phyloP scores from a whole-genome alignment of 2,113 vertebrate species.

The Anhinga anhinga region DNA sequence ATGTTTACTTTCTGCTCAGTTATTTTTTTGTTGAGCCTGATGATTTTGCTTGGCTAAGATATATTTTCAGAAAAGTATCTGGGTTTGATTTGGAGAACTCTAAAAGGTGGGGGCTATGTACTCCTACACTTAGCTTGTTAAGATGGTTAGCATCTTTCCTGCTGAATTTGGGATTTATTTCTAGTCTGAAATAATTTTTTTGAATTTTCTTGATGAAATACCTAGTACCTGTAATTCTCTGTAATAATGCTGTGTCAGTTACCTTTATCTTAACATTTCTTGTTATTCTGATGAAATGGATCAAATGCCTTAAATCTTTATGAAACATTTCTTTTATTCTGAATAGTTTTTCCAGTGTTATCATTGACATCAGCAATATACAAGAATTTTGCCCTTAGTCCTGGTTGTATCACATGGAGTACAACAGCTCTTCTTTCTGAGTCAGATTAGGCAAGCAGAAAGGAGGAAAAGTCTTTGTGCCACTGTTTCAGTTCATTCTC shows the following conservation, averaged over 20 bases:
- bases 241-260: background rate
- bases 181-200: background rate
- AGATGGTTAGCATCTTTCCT: background rate
- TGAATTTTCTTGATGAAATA: background rate
- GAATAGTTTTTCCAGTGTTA: background rate
- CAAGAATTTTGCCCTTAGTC: background rate
- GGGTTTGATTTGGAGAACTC: background rate
- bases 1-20: background rate
- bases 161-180: background rate
- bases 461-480: background rate
- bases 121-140: background rate
- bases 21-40: background rate
- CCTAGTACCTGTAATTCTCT: background rate
- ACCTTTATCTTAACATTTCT: background rate
- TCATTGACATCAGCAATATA: background rate
- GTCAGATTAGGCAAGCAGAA: background rate
- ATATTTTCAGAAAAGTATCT: background rate
- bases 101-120: background rate
- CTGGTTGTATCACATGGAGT: background rate
- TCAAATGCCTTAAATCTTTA: background rate
- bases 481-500: background rate
- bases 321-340: background rate
- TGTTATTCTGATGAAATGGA: background rate
- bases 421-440: background rate
- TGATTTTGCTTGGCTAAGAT: background rate